phyloP scores from a whole-genome alignment of 2,888 invertebrate genomes.

The Lochmaea crataegi region DNA sequence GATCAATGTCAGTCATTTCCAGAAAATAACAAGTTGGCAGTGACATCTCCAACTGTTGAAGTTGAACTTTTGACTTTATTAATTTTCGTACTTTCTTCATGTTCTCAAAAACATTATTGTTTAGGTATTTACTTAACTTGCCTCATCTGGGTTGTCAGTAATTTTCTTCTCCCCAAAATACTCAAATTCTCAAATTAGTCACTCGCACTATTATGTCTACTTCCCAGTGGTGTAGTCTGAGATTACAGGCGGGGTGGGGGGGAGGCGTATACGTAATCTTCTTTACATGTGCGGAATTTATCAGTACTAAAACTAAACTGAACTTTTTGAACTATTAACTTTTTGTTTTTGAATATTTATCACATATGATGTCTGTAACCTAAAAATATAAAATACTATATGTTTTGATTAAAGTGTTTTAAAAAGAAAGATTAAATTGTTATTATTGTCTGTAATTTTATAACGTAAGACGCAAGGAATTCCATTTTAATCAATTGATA shows the following conservation, averaged over 20 bases:
- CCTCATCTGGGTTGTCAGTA: too few species aligned
- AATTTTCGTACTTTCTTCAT: too few species aligned
- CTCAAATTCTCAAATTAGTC: too few species aligned
- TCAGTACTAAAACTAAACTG: background rate
- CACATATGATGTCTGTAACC: background rate
- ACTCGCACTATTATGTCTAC: too few species aligned
- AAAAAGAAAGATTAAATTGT: background rate
- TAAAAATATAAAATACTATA: background rate
- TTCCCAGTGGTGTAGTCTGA: too few species aligned
- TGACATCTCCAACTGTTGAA: too few species aligned
- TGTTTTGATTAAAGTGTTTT: background rate
- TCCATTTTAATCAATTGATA: background rate
- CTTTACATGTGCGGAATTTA: background rate
- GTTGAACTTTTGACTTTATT: too few species aligned
- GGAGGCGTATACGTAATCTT: background rate
- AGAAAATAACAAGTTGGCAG: too few species aligned
- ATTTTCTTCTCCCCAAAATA: too few species aligned
- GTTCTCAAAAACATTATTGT: too few species aligned
- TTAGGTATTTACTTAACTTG: too few species aligned
- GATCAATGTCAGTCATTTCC: background rate
- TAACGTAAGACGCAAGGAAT: slow-evolving; percentile 1
- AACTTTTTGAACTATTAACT: background rate
- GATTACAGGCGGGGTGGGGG: too few species aligned
- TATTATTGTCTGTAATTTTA: background rate
- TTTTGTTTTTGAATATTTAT: background rate